phyloP scores from a whole-genome alignment of 2,888 invertebrate species.

The Perizoma affinitatum region DNA sequence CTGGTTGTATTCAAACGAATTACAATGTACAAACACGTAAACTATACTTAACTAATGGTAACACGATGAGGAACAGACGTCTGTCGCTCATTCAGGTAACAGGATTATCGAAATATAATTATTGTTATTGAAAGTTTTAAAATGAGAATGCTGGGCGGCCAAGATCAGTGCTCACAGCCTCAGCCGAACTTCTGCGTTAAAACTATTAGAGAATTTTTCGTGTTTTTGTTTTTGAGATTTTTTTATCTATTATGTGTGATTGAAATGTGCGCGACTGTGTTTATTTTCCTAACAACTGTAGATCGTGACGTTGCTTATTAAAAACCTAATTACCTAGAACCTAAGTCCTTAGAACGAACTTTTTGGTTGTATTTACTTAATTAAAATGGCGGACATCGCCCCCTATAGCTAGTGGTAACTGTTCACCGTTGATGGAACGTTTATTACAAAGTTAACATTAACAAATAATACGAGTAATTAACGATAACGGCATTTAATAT shows the following conservation, averaged over 20 bases:
- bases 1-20: slow-evolving; percentile 79
- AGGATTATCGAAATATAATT: slow-evolving; percentile 55
- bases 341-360: slow-evolving; percentile 83
- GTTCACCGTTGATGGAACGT: slow-evolving; percentile 83
- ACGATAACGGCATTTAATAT: slow-evolving; percentile 63
- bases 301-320: slow-evolving; percentile 56
- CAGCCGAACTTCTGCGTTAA: slow-evolving; percentile 1
- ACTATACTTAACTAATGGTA: slow-evolving; percentile 82
- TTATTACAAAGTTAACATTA: slow-evolving; percentile 75
- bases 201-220: not conserved
- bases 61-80: slow-evolving; percentile 80
- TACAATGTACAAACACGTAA: slow-evolving; percentile 74
- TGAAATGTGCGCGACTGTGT: slow-evolving; percentile 37
- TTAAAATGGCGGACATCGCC: slow-evolving; percentile 65
- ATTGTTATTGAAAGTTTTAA: slow-evolving; percentile 30
- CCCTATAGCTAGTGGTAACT: slow-evolving; percentile 78
- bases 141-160: slow-evolving; percentile 14
- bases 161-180: slow-evolving; percentile 13
- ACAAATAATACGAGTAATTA: slow-evolving; percentile 66
- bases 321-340: slow-evolving; percentile 69
- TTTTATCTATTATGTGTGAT: slow-evolving; percentile 25
- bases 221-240: not conserved
- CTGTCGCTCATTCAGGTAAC: slow-evolving; percentile 80
- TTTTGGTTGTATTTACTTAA: slow-evolving; percentile 83
- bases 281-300: slow-evolving; percentile 44